Conservation (phyloP, 2,113 vertebrate species). For the Tiliqua scincoides region DNA sequence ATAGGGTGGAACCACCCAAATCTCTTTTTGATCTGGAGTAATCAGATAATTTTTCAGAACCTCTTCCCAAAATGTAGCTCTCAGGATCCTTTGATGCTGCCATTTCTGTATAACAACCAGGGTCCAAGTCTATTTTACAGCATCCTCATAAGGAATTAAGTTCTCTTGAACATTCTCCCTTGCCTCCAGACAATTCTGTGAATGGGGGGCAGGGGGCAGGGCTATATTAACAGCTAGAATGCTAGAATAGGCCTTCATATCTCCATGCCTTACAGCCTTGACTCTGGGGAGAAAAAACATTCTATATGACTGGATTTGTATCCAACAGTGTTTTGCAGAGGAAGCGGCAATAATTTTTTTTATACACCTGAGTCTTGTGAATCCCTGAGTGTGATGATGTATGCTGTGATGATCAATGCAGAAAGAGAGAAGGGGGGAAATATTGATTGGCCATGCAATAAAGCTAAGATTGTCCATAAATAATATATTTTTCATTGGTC, state of each 20-base stretch:
- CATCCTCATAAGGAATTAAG: neutral
- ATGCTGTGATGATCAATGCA: constrained; percentile 20
- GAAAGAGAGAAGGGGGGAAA: constrained; percentile 1
- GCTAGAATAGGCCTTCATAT: neutral
- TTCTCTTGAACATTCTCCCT: neutral
- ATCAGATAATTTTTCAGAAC: neutral
- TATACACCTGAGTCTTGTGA: constrained; percentile 3
- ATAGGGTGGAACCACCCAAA: neutral
- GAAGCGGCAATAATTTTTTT: constrained; percentile 11
- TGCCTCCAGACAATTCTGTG: no score
- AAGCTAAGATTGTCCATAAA: constrained; percentile 36
- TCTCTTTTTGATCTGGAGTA: neutral
- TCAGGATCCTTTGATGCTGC: neutral
- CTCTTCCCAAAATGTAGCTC: neutral
- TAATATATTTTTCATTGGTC: constrained; percentile 33
- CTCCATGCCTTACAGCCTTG: no score
- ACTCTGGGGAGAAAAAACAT: neutral
- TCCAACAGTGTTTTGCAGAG: neutral
- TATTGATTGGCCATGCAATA: constrained; percentile 39
- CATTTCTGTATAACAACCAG: neutral
- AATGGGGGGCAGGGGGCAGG: no score
- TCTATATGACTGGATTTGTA: neutral
- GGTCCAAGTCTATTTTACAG: neutral
- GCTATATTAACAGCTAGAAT: no score
- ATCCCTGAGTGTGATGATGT: neutral